Conservation (phyloP, 37 sponge, comb jelly and placozoan genomes). For the Beroe ovata region DNA sequence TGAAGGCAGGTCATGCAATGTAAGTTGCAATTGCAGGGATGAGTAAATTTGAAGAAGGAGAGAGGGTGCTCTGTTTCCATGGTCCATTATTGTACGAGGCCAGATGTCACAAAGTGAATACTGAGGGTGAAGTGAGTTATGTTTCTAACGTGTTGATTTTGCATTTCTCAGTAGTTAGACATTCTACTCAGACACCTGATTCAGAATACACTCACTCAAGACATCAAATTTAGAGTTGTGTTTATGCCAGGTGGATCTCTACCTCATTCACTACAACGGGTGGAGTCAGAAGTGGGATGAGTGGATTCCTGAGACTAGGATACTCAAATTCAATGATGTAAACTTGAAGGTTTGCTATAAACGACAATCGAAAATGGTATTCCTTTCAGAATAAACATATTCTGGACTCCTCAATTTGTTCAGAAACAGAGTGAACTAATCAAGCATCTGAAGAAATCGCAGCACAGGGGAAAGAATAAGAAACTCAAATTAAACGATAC, state of each 20-base stretch:
- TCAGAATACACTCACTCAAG: background rate
- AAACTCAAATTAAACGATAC: background rate
- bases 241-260: constrained; percentile 69
- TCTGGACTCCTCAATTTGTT: background rate
- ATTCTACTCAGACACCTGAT: too few species aligned
- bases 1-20: too few species aligned
- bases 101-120: constrained; percentile 69
- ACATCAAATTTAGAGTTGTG: background rate
- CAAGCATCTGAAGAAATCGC: background rate
- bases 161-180: too few species aligned
- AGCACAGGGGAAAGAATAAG: constrained; percentile 34
- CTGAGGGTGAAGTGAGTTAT: constrained; percentile 50
- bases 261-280: constrained; percentile 86
- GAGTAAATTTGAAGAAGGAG: constrained; percentile 83
- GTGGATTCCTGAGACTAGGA: constrained; percentile 81
- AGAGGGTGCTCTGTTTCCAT: constrained; percentile 91
- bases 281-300: constrained; percentile 97
- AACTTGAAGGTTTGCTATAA: constrained; percentile 72
- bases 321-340: constrained; percentile 80
- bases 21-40: too few species aligned
- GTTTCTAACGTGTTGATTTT: background rate
- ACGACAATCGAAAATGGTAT: background rate
- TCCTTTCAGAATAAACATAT: background rate
- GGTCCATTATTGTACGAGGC: constrained; percentile 93
- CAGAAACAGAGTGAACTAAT: constrained; percentile 28